Conservation (phyloP, 2,797 vertebrate species). For the Lophius americanus region DNA sequence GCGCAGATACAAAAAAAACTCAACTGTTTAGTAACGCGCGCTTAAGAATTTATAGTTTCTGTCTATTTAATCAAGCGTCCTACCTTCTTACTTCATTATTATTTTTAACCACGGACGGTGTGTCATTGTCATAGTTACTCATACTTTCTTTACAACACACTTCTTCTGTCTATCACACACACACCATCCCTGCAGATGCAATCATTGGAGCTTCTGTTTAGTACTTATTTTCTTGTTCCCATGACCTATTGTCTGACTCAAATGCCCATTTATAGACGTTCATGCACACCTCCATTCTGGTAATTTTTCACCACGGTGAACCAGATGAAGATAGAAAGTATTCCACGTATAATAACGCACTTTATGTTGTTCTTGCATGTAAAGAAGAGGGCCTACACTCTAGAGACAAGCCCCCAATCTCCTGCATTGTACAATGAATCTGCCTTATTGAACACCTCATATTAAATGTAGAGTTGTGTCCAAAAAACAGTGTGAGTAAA, state of each 20-base stretch:
- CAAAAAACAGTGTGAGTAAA: too few species aligned
- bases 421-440: too few species aligned
- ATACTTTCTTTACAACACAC: background rate
- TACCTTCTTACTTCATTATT: background rate
- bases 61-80: background rate
- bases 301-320: background rate
- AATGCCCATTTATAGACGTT: background rate
- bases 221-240: background rate
- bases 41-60: conserved; percentile 3
- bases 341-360: background rate
- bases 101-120: background rate
- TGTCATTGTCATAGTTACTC: conserved; percentile 2
- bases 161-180: background rate
- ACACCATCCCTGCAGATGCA: background rate
- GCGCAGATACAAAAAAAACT: too few species aligned
- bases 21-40: background rate
- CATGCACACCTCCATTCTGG: background rate
- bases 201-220: background rate
- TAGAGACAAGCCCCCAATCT: too few species aligned
- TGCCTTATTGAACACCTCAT: too few species aligned
- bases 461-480: too few species aligned
- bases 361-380: too few species aligned
- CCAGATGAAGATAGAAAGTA: too few species aligned
- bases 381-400: too few species aligned
- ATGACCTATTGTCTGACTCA: background rate